phyloP scores from a whole-genome alignment of 2,888 invertebrate genomes.

The Tetrapedia diversipes region DNA sequence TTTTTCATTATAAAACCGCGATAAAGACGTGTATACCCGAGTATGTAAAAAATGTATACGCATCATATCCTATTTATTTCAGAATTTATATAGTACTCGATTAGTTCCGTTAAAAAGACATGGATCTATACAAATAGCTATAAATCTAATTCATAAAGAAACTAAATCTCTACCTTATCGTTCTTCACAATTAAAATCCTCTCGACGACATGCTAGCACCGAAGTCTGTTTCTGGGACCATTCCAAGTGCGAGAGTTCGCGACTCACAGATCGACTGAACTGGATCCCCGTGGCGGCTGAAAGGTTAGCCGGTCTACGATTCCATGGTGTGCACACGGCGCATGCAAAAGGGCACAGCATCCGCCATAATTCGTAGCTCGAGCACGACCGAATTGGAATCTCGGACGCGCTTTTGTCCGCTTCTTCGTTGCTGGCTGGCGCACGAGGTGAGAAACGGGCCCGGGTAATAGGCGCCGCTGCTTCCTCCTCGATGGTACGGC shows the following conservation, averaged over 20 bases:
- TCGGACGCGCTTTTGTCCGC: slow-evolving; percentile 67
- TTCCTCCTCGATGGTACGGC: slow-evolving; percentile 32
- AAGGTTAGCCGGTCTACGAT: slow-evolving; percentile 63
- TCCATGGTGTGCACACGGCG: slow-evolving; percentile 34
- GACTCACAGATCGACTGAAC: slow-evolving; percentile 52
- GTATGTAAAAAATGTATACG: too few species aligned
- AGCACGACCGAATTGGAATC: slow-evolving; percentile 71
- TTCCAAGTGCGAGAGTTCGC: slow-evolving; percentile 27
- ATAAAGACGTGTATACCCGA: too few species aligned
- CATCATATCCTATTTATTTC: too few species aligned
- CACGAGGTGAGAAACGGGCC: slow-evolving; percentile 64
- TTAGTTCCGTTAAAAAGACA: too few species aligned
- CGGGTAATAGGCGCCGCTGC: slow-evolving; percentile 54
- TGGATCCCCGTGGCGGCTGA: slow-evolving; percentile 59
- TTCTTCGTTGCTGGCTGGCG: slow-evolving; percentile 35
- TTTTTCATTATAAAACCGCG: too few species aligned
- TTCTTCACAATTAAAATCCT: too few species aligned
- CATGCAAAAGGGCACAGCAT: slow-evolving; percentile 69
- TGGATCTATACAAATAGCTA: too few species aligned
- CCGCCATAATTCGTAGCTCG: slow-evolving; percentile 67
- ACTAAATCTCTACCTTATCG: too few species aligned
- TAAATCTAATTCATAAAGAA: too few species aligned
- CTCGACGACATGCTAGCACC: too few species aligned
- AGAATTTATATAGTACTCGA: too few species aligned
- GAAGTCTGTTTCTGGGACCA: too few species aligned